These are phyloP conservation scores for Eudyptes chrysolophus DNA, from an alignment of 2,113 vertebrate species.

Conservation along the genomic window DNA sequence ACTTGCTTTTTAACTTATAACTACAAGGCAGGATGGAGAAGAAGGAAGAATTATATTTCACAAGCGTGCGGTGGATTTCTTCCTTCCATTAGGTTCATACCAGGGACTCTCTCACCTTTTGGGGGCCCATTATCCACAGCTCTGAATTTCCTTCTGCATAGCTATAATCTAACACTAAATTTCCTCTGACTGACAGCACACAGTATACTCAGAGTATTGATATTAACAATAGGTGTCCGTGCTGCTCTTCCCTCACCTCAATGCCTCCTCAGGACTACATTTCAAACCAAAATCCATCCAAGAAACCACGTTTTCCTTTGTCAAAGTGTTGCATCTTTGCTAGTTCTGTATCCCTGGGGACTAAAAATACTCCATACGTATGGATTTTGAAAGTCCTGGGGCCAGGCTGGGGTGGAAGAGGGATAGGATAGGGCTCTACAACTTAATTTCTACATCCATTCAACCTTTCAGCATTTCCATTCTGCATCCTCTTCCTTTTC, in stretches of 20 bases:
- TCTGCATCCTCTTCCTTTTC: background rate
- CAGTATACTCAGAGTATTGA: background rate
- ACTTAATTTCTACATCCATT: background rate
- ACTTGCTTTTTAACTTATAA: background rate
- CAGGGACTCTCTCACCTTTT: background rate
- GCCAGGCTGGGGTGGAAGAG: background rate
- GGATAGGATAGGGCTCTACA: background rate
- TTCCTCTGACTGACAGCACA: background rate
- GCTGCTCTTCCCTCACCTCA: background rate
- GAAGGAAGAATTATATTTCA: background rate
- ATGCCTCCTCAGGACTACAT: background rate
- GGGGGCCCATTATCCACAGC: background rate
- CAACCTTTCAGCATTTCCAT: background rate
- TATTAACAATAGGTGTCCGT: background rate
- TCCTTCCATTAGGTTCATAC: background rate
- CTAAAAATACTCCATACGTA: background rate
- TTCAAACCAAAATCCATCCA: background rate
- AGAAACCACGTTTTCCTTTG: background rate
- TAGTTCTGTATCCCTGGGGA: background rate
- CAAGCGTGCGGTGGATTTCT: background rate
- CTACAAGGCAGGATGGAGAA: background rate
- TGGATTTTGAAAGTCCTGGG: background rate
- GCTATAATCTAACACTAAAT: background rate
- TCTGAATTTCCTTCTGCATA: background rate
- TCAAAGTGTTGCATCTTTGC: background rate